Evolutionary conservation across 2,797 vertebrate species (phyloP).

Genomic region (Toxotes lorentzi): DNA sequence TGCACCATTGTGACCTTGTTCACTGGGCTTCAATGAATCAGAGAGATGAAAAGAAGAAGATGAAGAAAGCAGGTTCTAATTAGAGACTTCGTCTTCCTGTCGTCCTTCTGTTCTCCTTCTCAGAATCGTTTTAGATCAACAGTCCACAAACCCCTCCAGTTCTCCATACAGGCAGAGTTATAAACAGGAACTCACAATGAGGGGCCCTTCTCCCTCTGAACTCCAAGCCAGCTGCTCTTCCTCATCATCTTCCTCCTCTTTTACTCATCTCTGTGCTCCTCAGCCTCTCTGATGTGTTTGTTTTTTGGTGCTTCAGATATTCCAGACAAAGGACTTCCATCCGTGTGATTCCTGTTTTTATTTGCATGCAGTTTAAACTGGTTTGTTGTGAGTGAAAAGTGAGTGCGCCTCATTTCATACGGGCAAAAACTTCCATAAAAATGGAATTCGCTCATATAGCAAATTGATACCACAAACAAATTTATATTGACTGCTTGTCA

Average conservation of each 20-base stretch:
- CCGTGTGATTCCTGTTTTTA: conserved; percentile 34
- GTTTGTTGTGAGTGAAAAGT: conserved; percentile 7
- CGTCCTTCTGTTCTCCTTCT: conserved; percentile 56
- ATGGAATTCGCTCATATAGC: background rate
- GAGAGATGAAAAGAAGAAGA: conserved; percentile 38
- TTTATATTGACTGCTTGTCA: background rate
- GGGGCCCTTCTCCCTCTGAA: conserved; percentile 65
- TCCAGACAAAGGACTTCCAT: conserved; percentile 53
- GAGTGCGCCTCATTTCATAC: background rate
- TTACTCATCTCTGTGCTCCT: conserved; percentile 20
- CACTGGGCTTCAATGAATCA: conserved; percentile 1
- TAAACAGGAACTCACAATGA: conserved; percentile 77
- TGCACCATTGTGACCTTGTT: background rate
- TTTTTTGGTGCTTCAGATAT: conserved; percentile 40
- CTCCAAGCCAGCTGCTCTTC: conserved; percentile 63
- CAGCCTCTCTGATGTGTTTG: conserved; percentile 51
- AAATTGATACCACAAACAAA: background rate
- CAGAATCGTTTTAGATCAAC: conserved; percentile 56
- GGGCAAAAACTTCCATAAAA: background rate
- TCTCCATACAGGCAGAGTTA: conserved; percentile 20
- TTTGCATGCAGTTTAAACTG: conserved; percentile 19
- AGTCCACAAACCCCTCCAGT: conserved; percentile 36
- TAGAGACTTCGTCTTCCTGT: conserved; percentile 38
- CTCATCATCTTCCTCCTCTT: conserved; percentile 40
- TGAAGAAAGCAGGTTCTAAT: conserved; percentile 30